Percentiles rank a stretch among this genome's conserved stretches.
Conservation (phyloP, 2,797 vertebrate species). For the Philypnodon macrostomus region DNA sequence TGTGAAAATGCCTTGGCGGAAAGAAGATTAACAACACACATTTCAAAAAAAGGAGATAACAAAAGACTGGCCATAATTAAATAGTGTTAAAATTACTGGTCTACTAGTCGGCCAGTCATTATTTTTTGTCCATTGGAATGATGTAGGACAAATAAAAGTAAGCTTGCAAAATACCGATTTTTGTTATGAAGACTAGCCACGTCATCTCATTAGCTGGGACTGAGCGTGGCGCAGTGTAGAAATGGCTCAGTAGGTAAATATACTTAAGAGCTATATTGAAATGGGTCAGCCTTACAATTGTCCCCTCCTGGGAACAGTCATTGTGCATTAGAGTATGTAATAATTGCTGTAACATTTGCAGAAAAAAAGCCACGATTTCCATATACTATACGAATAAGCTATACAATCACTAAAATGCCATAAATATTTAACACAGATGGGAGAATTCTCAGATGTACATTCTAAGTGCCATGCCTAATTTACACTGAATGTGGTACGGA, state of each 20-base stretch:
- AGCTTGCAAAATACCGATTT: not conserved
- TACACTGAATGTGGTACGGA: no score
- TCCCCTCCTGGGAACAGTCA: constrained; percentile 8
- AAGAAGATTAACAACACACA: not conserved
- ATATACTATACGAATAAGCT: no score
- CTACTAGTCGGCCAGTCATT: not conserved
- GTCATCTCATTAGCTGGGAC: not conserved
- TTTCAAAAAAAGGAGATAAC: constrained; percentile 4
- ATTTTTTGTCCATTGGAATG: not conserved
- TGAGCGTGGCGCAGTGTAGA: not conserved
- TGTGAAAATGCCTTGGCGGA: not conserved
- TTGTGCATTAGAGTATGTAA: constrained; percentile 9
- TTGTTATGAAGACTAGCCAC: not conserved
- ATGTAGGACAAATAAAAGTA: not conserved
- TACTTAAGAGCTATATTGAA: constrained; percentile 2
- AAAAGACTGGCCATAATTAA: not conserved
- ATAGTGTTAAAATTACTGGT: not conserved
- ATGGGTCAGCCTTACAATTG: constrained; percentile 12
- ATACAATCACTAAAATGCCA: no score
- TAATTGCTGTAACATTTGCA: constrained; percentile 5
- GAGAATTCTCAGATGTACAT: no score
- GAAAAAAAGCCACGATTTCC: constrained; percentile 1
- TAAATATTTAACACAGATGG: no score
- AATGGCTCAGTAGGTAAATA: not conserved
- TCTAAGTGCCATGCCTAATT: no score